Conservation (phyloP, 2,888 invertebrate species). For the Thera britannica region DNA sequence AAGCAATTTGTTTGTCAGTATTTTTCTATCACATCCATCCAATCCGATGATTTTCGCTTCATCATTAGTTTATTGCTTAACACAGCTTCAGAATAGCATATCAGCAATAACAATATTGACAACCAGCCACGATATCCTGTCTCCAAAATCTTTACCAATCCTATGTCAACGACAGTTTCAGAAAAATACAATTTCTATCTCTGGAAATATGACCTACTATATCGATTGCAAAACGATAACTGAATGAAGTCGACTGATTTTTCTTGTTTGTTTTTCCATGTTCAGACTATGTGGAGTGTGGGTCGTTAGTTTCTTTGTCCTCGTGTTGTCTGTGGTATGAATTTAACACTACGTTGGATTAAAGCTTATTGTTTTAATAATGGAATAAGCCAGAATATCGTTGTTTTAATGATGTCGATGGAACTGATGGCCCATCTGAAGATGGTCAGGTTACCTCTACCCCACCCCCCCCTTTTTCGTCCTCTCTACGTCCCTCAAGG, state of each 20-base stretch:
- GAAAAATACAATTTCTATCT: constrained; percentile 30
- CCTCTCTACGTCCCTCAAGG: too few relatives aligned
- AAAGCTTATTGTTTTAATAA: neutral
- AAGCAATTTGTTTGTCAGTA: too few relatives aligned
- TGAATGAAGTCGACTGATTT: constrained; percentile 48
- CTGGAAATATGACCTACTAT: constrained; percentile 25
- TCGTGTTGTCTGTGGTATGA: constrained; percentile 6
- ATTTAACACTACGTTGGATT: constrained; percentile 6
- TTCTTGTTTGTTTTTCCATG: constrained; percentile 60
- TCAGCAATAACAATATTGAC: neutral
- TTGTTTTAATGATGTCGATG: too few relatives aligned
- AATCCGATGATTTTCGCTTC: too few relatives aligned
- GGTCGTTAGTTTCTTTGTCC: constrained; percentile 23
- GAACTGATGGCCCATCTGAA: too few relatives aligned
- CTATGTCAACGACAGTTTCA: constrained; percentile 4
- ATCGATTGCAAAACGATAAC: constrained; percentile 36
- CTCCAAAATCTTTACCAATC: neutral
- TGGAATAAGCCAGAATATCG: neutral
- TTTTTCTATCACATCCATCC: too few relatives aligned
- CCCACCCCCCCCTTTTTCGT: too few relatives aligned
- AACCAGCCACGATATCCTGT: neutral
- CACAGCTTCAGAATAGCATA: too few relatives aligned
- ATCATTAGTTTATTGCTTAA: too few relatives aligned
- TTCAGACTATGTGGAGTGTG: constrained; percentile 35
- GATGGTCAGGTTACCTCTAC: too few relatives aligned